Evolutionary conservation across 1,140 invertebrate species (phyloP).

Genomic region (Apis laboriosa): DNA sequence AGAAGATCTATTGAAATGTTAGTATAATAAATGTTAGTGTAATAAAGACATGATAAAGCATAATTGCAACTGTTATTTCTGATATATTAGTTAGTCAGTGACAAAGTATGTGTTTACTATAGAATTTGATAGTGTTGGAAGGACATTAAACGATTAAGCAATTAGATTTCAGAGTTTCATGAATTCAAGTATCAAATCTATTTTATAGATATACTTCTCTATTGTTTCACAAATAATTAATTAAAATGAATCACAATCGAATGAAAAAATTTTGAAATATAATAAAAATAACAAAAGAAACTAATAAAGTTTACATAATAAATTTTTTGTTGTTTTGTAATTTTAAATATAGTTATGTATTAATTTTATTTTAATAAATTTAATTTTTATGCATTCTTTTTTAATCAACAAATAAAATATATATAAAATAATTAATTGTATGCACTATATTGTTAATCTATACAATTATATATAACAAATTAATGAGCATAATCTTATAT

Average conservation of each 20-base stretch:
- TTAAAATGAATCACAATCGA: background rate
- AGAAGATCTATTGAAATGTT: constrained; percentile 14
- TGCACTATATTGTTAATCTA: background rate
- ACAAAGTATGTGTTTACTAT: background rate
- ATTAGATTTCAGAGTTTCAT: background rate
- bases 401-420: background rate
- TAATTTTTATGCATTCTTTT: background rate
- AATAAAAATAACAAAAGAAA: background rate
- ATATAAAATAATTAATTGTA: background rate
- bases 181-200: background rate
- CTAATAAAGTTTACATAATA: background rate
- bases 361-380: background rate
- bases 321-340: background rate
- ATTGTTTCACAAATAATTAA: background rate
- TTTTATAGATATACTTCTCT: background rate
- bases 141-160: constrained; percentile 4
- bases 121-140: constrained; percentile 19
- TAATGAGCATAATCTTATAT: background rate
- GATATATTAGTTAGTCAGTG: background rate
- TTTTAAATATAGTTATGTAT: background rate
- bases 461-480: background rate
- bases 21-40: constrained; percentile 8
- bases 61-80: background rate
- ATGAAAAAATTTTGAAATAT: background rate
- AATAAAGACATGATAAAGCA: constrained; percentile 9